Evolutionary conservation across 2,113 vertebrate genomes (phyloP), one percentile per base, ranked within the genome.

Genomic region (Engystomops pustulosus): DNA sequence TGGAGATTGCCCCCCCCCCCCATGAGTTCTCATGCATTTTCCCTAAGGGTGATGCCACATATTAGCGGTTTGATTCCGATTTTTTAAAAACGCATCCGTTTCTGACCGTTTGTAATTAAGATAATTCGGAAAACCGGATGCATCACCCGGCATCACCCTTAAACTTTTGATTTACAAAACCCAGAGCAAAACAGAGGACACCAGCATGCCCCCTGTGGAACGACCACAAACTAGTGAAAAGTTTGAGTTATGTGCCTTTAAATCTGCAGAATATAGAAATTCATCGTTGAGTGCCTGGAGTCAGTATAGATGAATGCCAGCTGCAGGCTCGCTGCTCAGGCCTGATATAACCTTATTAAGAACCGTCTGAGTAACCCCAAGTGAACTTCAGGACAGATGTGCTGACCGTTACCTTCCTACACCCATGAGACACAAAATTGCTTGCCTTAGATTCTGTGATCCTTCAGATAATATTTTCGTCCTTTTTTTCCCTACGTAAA

Each of bases 371-470:
- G 17, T 70, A 69, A 69, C 74, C 83, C 44, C 15, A 20, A 4
- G 17, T 69, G 74, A 85, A 70, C 83, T 34, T 25, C 15, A 47
- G 81, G 58, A 67, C 81, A 76, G 41, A 30, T 83, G 81, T 83
- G 27, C 51, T 47, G 53, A 60, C 58, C 27, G 15, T 27, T 30
- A 30, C 58, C 23, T 78, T 25, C 27, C 17, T 15, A 78, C 25
- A 25, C 34, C 51, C 51, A 41, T 8, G 5, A 38, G 75, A 12
- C 34, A 17, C 14, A 58, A 41, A 58, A 60, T 60, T 38, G 14
- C 75, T 41, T 47, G 70, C 14, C 11, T 25, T 25, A 49, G 17
- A 47, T 18, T 47, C 49, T 74, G 4, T 18, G 15, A 47, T 30
- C 25, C 23, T 30, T 27, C 25, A 41, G 4, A 74, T 25, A 25